A percentile compares a stretch with the other conserved stretches of the same genome.
Conservation (phyloP, 2,113 vertebrate genomes). For the Candoia aspera region DNA sequence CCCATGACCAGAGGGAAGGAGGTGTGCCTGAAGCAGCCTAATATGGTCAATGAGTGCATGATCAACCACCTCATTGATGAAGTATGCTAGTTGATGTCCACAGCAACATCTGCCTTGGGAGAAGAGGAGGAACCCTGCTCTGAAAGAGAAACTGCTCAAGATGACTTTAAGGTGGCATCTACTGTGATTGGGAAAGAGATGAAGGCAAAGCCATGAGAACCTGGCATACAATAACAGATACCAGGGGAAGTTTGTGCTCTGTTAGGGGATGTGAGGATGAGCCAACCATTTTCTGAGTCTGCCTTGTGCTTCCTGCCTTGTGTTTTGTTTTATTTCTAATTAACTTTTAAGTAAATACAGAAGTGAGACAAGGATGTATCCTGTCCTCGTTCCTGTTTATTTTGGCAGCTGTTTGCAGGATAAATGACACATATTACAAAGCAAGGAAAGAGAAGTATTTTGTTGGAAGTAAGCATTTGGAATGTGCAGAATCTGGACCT, state of each 20-base stretch:
- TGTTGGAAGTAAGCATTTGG: background rate
- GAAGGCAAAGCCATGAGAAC: background rate
- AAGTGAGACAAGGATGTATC: background rate
- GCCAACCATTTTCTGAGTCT: background rate
- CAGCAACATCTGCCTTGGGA: background rate
- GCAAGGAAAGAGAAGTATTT: background rate
- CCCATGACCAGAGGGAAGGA: no score
- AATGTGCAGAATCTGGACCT: background rate
- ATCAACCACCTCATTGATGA: no score
- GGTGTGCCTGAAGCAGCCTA: no score
- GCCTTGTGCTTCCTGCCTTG: background rate
- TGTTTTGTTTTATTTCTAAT: background rate
- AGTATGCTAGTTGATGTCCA: background rate
- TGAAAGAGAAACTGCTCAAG: background rate
- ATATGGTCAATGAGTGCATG: no score
- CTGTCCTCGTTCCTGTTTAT: background rate
- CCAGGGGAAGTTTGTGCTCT: background rate
- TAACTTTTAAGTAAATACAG: background rate
- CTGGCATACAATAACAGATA: background rate
- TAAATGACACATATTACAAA: background rate
- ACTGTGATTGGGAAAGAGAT: background rate
- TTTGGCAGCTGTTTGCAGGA: conserved; percentile 1
- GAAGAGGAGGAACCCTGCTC: background rate
- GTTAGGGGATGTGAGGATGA: background rate
- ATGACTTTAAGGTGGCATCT: background rate